Evolutionary conservation across 2,113 vertebrate species (phyloP).

Genomic region (Urocolius indicus): DNA sequence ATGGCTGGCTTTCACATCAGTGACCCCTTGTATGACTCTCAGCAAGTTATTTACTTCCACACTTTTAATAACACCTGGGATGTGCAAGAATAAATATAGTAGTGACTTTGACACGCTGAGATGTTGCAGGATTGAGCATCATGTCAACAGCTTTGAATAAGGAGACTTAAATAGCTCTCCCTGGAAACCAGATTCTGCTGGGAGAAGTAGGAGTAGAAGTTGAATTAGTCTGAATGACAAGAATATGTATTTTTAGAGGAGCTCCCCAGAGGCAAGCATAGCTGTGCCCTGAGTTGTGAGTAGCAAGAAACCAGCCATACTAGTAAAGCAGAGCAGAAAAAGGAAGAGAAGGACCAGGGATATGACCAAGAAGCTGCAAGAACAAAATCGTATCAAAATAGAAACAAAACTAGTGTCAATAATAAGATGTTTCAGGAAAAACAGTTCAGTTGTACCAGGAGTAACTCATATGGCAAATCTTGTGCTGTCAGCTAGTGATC

Average conservation of each 20-base stretch:
- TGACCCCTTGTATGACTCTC: background rate
- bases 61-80: constrained; percentile 19
- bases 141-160: constrained; percentile 39
- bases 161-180: constrained; percentile 38
- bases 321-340: background rate
- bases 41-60: constrained; percentile 6
- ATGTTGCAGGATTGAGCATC: constrained; percentile 18
- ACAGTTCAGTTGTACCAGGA: background rate
- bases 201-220: constrained; percentile 9
- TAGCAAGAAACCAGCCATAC: background rate
- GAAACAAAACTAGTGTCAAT: background rate
- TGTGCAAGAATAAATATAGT: constrained; percentile 41
- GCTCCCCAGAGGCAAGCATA: background rate
- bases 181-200: constrained; percentile 43
- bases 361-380: background rate
- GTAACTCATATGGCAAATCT: background rate
- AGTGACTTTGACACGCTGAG: background rate
- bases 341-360: background rate
- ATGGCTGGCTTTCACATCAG: background rate
- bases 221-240: constrained; percentile 20
- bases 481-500: background rate
- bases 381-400: background rate
- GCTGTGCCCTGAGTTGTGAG: background rate
- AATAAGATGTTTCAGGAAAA: background rate
- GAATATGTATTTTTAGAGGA: constrained; percentile 46